Percentiles rank a stretch among this genome's conserved stretches.
Conservation (phyloP, 1,140 invertebrate genomes). For the Drosophila mayri region DNA sequence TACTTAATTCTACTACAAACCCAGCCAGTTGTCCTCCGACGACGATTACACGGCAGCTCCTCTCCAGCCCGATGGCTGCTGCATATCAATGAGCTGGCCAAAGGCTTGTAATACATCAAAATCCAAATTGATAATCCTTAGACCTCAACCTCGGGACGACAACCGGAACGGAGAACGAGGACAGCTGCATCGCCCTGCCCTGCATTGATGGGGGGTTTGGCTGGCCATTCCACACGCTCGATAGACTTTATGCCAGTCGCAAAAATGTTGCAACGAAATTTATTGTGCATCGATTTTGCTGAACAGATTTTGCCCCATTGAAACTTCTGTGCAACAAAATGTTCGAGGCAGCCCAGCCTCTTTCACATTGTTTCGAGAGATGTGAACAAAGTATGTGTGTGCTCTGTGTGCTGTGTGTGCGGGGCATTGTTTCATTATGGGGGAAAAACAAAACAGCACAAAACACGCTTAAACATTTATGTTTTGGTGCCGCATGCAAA, state of each 20-base stretch:
- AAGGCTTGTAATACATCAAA: constrained; percentile 65
- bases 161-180: constrained; percentile 25
- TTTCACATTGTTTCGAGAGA: constrained; percentile 55
- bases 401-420: constrained; percentile 9
- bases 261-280: constrained; percentile 71
- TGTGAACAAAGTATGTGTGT: constrained; percentile 52
- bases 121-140: constrained; percentile 57
- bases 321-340: constrained; percentile 61
- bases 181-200: constrained; percentile 33
- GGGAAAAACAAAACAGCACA: constrained; percentile 53
- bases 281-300: constrained; percentile 69
- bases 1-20: constrained; percentile 11
- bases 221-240: constrained; percentile 48
- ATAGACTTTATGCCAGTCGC: constrained; percentile 53
- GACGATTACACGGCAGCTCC: constrained; percentile 30
- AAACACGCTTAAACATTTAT: constrained; percentile 74
- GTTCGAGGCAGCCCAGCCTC: constrained; percentile 49
- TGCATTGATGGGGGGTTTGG: constrained; percentile 39
- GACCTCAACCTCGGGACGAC: constrained; percentile 38
- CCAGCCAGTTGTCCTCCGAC: constrained; percentile 17
- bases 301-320: constrained; percentile 52
- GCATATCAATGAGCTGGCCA: constrained; percentile 69
- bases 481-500: constrained; percentile 51
- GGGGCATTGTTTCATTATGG: constrained; percentile 50
- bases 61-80: constrained; percentile 29